A percentile compares a stretch with the other conserved stretches of the same genome.
phyloP scores from a whole-genome alignment of 2,113 vertebrate species.

The Rhagologus leucostigma region DNA sequence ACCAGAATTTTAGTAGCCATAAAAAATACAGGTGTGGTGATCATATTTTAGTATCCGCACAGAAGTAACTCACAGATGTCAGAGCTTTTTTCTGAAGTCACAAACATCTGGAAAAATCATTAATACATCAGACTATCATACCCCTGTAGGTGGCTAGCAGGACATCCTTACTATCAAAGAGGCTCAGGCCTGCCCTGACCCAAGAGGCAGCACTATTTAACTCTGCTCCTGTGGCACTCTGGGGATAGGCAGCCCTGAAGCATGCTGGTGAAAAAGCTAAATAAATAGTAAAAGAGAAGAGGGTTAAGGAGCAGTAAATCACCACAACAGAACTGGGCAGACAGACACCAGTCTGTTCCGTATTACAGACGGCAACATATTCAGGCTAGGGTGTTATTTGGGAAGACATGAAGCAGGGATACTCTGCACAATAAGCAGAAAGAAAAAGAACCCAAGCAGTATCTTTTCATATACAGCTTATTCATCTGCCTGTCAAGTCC shows the following conservation, averaged over 20 bases:
- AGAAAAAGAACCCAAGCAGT: neutral
- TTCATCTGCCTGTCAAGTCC: neutral
- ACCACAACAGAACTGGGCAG: neutral
- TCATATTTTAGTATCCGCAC: neutral
- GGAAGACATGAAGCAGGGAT: neutral
- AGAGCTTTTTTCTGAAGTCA: neutral
- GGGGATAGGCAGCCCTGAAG: neutral
- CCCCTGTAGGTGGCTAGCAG: neutral
- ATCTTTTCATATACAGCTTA: neutral
- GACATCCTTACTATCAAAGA: neutral
- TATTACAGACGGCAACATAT: neutral
- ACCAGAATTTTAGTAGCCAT: neutral
- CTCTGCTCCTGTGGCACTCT: neutral
- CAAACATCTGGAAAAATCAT: neutral
- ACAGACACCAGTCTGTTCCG: neutral
- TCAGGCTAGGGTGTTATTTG: neutral
- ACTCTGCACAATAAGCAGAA: neutral
- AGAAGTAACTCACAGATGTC: neutral
- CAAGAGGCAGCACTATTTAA: neutral
- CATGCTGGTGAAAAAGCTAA: neutral
- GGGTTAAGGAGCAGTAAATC: neutral
- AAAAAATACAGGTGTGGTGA: accelerated
- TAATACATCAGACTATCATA: neutral
- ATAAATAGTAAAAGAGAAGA: neutral
- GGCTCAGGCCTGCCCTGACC: neutral